These are phyloP conservation scores for Ptychobarbus kaznakovi DNA, from an alignment of 2,797 vertebrate genomes.

Conservation along the genomic window DNA sequence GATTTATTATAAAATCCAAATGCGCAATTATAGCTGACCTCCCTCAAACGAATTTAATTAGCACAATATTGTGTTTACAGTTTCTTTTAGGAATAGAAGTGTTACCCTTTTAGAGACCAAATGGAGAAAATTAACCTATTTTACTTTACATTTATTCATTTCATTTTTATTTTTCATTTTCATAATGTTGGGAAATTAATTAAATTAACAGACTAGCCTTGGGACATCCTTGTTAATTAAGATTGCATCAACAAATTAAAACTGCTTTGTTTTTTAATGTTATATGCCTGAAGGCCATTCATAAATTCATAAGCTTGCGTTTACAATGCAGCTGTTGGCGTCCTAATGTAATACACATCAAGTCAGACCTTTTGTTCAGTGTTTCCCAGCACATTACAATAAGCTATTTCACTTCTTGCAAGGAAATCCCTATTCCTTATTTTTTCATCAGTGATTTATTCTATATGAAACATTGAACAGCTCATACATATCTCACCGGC, in stretches of 20 bases:
- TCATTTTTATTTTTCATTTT: constrained; percentile 29
- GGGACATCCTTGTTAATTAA: constrained; percentile 44
- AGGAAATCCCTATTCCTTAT: background rate
- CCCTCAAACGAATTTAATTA: constrained; percentile 4
- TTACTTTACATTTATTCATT: background rate
- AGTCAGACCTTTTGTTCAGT: background rate
- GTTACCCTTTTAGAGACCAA: constrained; percentile 15
- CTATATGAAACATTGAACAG: background rate
- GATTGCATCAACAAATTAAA: constrained; percentile 22
- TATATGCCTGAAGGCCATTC: constrained; percentile 12
- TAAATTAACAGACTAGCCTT: constrained; percentile 4
- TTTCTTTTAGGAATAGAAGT: constrained; percentile 42
- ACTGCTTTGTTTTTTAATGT: background rate
- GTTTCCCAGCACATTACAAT: background rate
- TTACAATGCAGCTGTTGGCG: background rate
- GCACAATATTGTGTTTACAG: constrained; percentile 32
- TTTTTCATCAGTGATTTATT: background rate
- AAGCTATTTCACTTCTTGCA: background rate
- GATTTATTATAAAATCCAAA: constrained; percentile 48
- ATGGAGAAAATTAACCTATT: constrained; percentile 23
- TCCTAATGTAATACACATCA: background rate
- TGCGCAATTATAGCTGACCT: background rate
- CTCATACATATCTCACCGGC: background rate
- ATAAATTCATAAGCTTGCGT: constrained; percentile 2
- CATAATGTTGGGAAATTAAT: constrained; percentile 28